phyloP scores from a whole-genome alignment of 2,113 vertebrate species.

The Donacobius atricapilla region DNA sequence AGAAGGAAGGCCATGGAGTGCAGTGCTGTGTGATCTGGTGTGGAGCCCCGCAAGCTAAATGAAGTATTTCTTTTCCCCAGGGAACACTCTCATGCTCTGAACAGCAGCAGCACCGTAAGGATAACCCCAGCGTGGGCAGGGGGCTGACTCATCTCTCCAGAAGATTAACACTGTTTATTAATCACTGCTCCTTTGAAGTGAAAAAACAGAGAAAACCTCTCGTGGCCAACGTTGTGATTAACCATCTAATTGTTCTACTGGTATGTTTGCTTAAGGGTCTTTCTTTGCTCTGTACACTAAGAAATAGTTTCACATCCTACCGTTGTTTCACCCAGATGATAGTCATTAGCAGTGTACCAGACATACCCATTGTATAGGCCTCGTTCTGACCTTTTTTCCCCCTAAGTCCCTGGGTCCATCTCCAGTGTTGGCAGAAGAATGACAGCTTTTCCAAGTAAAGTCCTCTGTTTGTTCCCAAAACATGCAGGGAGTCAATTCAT shows the following conservation, averaged over 20 bases:
- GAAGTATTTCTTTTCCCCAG: not conserved
- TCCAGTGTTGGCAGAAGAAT: not conserved
- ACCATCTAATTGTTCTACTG: slow-evolving; percentile 65
- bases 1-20: not conserved
- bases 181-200: slow-evolving; percentile 62
- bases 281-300: slow-evolving; percentile 56
- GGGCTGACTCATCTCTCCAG: slow-evolving; percentile 55
- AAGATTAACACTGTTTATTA: slow-evolving; percentile 59
- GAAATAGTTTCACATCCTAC: slow-evolving; percentile 59
- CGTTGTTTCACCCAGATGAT: slow-evolving; percentile 53
- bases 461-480: not conserved
- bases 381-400: not conserved
- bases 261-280: slow-evolving; percentile 65
- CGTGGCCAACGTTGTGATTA: slow-evolving; percentile 31
- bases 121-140: slow-evolving; percentile 19
- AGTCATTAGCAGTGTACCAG: slow-evolving; percentile 56
- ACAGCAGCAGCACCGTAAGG: slow-evolving; percentile 25
- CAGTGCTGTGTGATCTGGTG: not conserved
- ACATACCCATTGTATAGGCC: slow-evolving; percentile 12
- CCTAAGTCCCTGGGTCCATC: not conserved
- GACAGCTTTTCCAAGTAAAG: not conserved
- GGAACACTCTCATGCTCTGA: slow-evolving; percentile 6
- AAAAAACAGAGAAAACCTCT: slow-evolving; percentile 57
- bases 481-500: not conserved
- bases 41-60: not conserved